phyloP scores from a whole-genome alignment of 2,888 invertebrate species.

The Drosophila affinis region DNA sequence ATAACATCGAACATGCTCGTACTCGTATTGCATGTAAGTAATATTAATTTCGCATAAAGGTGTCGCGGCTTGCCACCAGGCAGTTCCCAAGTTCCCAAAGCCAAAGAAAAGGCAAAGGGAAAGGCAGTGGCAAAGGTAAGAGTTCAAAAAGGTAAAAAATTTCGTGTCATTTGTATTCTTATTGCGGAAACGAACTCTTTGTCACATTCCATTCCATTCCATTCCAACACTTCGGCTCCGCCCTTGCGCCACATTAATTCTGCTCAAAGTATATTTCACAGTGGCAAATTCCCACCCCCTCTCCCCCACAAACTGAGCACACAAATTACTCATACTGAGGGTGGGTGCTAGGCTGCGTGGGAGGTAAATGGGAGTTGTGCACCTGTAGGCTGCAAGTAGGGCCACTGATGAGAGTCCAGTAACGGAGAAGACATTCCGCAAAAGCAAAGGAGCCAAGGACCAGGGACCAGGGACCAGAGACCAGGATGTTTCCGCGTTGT shows the following conservation, averaged over 20 bases:
- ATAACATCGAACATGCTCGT: background rate
- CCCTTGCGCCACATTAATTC: slow-evolving; percentile 42
- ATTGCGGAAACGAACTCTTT: slow-evolving; percentile 41
- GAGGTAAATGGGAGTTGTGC: background rate
- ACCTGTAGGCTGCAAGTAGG: background rate
- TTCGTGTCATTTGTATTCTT: slow-evolving; percentile 64
- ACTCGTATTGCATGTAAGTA: background rate
- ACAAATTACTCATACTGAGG: slow-evolving; percentile 2
- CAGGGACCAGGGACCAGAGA: too few relatives aligned
- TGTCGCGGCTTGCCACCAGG: background rate
- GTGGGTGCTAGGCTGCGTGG: background rate
- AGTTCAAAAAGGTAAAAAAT: slow-evolving; percentile 47
- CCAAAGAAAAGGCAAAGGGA: background rate
- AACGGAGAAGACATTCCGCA: background rate
- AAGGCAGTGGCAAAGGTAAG: background rate
- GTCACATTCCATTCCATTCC: too few relatives aligned
- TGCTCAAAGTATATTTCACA: slow-evolving; percentile 32
- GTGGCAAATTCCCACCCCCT: slow-evolving; percentile 1
- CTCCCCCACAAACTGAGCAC: background rate
- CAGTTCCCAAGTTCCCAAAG: background rate
- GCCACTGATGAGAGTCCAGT: too few relatives aligned
- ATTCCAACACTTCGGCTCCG: background rate
- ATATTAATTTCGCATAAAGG: slow-evolving; percentile 20
- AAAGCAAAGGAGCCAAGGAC: too few relatives aligned
- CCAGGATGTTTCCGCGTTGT: too few relatives aligned